Base-by-base conservation (phyloP, 2,888 invertebrate species). In the Erpobdella octoculata region DNA sequence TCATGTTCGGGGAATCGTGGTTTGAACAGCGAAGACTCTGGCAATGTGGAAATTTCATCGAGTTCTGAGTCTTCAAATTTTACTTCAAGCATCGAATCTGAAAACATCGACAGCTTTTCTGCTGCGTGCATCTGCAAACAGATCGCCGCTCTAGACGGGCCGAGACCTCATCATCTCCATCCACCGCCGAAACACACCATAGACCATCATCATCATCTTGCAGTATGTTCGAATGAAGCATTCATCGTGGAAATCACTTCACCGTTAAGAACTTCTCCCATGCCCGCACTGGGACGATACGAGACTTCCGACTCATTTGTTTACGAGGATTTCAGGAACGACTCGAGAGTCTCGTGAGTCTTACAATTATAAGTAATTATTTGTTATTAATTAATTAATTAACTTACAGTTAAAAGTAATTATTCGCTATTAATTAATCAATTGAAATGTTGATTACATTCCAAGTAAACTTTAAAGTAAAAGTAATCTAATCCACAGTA, bases 291-390 rank as follows among this genome's bases (percentile, higher is more conserved):
- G n/a, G 74, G 88, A 88, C 2, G 83, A 76, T 82, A 83, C 78
- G 83, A 82, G 76, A 81, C 86, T 77, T 87, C 89, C 64, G 92
- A 92, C 79, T 80, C 78, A 75, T 93, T 93, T 0, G 92, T 92
- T 65, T 93, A 92, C 78, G 93, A 93, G 82, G 93, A 93, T 84
- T 53, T 53, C 28, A 28, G 28, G 15, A 53, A 28, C n/a, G n/a
- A n/a, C n/a, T n/a, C n/a, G n/a, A n/a, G n/a, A n/a, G n/a, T n/a
- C n/a, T n/a, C n/a, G n/a, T n/a, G n/a, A n/a, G n/a, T n/a, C n/a
- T n/a, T n/a, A n/a, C n/a, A n/a, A n/a, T n/a, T n/a, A n/a, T n/a
- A n/a, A n/a, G n/a, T n/a, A n/a, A n/a, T n/a, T n/a, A n/a, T n/a
- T n/a, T n/a, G n/a, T n/a, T n/a, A n/a, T n/a, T n/a, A n/a, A n/a